phyloP scores from a whole-genome alignment of 1,140 invertebrate species.

The Heliothis subflexa region DNA sequence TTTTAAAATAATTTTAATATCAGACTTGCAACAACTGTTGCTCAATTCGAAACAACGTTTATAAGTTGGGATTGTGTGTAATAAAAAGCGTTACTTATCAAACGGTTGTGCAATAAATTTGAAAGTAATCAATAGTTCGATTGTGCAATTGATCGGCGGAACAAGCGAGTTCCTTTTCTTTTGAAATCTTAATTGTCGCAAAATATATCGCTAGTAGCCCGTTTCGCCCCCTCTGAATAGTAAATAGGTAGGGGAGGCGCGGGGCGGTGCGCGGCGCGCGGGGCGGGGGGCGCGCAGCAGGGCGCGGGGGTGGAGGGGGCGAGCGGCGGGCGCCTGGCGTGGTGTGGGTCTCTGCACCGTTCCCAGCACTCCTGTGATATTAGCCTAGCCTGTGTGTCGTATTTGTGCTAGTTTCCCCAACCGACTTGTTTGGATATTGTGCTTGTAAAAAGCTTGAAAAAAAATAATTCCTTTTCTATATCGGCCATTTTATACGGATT shows the following conservation, averaged over 20 bases:
- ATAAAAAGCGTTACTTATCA: constrained; percentile 55
- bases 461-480: constrained; percentile 72
- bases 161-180: constrained; percentile 70
- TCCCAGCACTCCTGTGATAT: constrained; percentile 85
- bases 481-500: constrained; percentile 81
- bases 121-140: constrained; percentile 55
- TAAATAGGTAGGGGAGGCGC: constrained; percentile 75
- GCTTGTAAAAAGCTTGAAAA: constrained; percentile 79
- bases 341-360: constrained; percentile 64
- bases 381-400: constrained; percentile 85
- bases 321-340: constrained; percentile 38
- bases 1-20: constrained; percentile 34
- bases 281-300: constrained; percentile 45
- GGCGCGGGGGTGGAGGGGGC: constrained; percentile 5
- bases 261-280: constrained; percentile 44
- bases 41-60: constrained; percentile 48
- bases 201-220: constrained; percentile 80
- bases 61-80: constrained; percentile 47
- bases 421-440: constrained; percentile 76
- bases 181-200: constrained; percentile 83
- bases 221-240: constrained; percentile 81
- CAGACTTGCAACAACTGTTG: constrained; percentile 29
- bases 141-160: constrained; percentile 68
- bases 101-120: constrained; percentile 74
- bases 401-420: constrained; percentile 83